A percentile compares a stretch with the other conserved stretches of the same genome.
Conservation (phyloP, 2,888 invertebrate species). For the Listrodromus nycthemerus region DNA sequence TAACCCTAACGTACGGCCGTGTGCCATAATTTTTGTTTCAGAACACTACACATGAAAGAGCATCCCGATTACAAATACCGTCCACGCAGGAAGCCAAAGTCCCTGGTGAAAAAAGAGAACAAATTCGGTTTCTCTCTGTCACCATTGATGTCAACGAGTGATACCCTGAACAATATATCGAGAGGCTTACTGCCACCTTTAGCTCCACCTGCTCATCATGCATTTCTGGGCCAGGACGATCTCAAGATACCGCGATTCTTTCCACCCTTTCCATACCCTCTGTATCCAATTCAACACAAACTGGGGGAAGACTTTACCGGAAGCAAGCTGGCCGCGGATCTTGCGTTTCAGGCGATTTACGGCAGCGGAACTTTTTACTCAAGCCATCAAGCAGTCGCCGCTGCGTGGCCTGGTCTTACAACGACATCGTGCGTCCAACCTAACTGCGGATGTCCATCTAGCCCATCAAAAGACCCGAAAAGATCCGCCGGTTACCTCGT, state of each 20-base stretch:
- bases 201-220: constrained; percentile 85
- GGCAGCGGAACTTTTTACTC: constrained; percentile 86
- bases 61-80: constrained; percentile 97
- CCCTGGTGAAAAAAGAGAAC: constrained; percentile 92
- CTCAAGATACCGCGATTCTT: constrained; percentile 90
- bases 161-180: constrained; percentile 80
- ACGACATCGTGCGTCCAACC: constrained; percentile 76
- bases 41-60: constrained; percentile 96
- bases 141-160: constrained; percentile 86
- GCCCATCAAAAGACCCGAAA: constrained; percentile 79
- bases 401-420: constrained; percentile 80
- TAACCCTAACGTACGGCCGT: constrained; percentile 24
- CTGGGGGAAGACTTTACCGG: constrained; percentile 86
- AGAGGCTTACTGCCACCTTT: constrained; percentile 82
- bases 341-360: constrained; percentile 88
- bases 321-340: constrained; percentile 88
- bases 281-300: constrained; percentile 88
- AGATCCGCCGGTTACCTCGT: constrained; percentile 70
- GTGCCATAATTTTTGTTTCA: constrained; percentile 84
- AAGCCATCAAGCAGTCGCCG: constrained; percentile 81
- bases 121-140: constrained; percentile 90
- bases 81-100: constrained; percentile 94
- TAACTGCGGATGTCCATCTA: constrained; percentile 81
- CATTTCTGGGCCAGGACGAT: constrained; percentile 86
- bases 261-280: constrained; percentile 90